phyloP scores from a whole-genome alignment of 2,888 invertebrate genomes.

The Mesorhabditis spiculigera region DNA sequence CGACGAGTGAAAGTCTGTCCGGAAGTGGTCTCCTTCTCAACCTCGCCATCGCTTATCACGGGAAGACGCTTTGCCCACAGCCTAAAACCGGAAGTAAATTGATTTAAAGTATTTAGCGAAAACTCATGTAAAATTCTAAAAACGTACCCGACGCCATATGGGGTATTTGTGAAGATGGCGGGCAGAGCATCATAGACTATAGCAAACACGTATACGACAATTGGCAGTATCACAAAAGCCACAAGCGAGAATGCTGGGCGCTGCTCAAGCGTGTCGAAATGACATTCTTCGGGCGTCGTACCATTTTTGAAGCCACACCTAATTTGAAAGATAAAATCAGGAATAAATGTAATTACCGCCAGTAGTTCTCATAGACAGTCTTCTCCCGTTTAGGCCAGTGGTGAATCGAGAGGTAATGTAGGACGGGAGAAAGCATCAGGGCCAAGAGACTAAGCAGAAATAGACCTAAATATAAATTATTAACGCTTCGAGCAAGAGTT shows the following conservation, averaged over 20 bases:
- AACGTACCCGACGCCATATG: constrained; percentile 1
- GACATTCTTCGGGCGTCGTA: not conserved
- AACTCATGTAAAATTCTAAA: not conserved
- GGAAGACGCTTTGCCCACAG: not conserved
- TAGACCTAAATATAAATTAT: too few species aligned
- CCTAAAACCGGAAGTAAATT: not conserved
- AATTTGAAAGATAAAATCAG: not conserved
- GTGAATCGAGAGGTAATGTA: too few species aligned
- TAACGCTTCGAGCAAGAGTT: too few species aligned
- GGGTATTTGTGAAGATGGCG: not conserved
- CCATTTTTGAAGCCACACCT: not conserved
- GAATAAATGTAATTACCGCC: too few species aligned
- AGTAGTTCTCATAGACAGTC: too few species aligned
- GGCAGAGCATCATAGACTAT: not conserved
- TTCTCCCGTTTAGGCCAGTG: too few species aligned
- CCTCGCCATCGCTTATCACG: too few species aligned
- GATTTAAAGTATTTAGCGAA: too few species aligned
- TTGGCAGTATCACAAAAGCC: constrained; percentile 3
- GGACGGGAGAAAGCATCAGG: too few species aligned
- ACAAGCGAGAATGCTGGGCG: not conserved
- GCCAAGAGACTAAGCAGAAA: too few species aligned
- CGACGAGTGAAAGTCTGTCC: too few species aligned
- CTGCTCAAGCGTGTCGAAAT: not conserved
- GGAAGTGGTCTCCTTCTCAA: too few species aligned
- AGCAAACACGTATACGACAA: not conserved